Base-by-base conservation (phyloP, 1,140 invertebrate genomes). In the Sogatella furcifera region DNA sequence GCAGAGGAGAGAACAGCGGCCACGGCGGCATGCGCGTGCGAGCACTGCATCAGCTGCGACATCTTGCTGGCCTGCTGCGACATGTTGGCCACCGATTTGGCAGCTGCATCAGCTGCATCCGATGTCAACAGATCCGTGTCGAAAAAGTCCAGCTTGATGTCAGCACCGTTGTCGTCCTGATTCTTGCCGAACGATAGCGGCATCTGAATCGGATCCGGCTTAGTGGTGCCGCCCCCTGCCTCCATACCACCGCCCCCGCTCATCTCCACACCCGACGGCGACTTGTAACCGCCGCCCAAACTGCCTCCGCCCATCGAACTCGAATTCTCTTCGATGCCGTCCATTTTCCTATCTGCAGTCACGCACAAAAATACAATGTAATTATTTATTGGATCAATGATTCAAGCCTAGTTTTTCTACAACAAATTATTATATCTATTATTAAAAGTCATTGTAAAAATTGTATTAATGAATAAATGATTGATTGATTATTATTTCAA, bases 71-170 rank as follows among this genome's bases (percentile, higher is more conserved):
- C 65, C 72, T 64, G 67, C 69, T 79, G 89, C 90, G 60, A 90
- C 88, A n/a, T n/a, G 41, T 90, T 88, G 5, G 84, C 85, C 34
- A 88, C 75, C 34, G 24, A 28, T 6, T 38, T 38, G 34, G 34
- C 34, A n/a, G 34, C 9, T 10, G 34, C 34, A 31, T 31, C 34
- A 10, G 34, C 11, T 10, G 34, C 34, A 2, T 9, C 86, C 43
- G 89, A 76, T 68, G 88, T 84, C 17, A 84, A 80, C 9, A 90
- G 74, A 66, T 89, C 86, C 24, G 88, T 80, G 68, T 92, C 89
- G 73, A 93, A 93, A 71, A 95, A 96, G 71, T 93, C 90, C 38
- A 95, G 75, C 73, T 95, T 95, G 82, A 95, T 91, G 68, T 94
- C 89, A 31, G 86, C 82, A 34, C 80, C 82, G 68, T 92, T 89